Percentiles rank a stretch among this genome's conserved stretches.
Evolutionary conservation across 2,113 vertebrate genomes (phyloP).

Genomic region (Calidris pygmaea): DNA sequence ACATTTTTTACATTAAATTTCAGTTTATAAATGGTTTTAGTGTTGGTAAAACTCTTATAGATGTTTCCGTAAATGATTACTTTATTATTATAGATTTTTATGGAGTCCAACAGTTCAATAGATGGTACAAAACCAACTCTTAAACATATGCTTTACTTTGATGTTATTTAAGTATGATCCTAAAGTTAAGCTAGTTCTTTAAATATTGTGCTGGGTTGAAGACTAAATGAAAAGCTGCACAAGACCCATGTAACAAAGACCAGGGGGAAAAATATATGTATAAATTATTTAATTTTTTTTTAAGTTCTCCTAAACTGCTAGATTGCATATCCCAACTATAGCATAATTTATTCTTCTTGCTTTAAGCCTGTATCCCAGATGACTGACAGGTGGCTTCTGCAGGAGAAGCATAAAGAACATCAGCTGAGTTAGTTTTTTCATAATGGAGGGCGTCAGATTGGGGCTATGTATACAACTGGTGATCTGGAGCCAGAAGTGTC

Average conservation of each 20-base stretch:
- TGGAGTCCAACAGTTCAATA: not conserved
- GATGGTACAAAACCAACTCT: not conserved
- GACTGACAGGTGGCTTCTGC: not conserved
- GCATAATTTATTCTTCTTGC: not conserved
- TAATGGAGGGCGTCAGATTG: not conserved
- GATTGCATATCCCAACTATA: not conserved
- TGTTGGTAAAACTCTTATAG: not conserved
- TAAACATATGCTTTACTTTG: not conserved
- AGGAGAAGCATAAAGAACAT: not conserved
- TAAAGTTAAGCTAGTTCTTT: not conserved
- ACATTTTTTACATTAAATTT: not conserved
- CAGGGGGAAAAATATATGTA: rapidly evolving
- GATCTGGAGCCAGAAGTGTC: not conserved
- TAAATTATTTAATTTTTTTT: not conserved
- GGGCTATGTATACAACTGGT: not conserved
- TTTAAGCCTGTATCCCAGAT: not conserved
- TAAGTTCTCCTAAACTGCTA: not conserved
- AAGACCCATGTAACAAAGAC: not conserved
- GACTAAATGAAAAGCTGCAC: not conserved
- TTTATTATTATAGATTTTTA: not conserved
- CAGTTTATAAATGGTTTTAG: not conserved
- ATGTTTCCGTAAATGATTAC: not conserved
- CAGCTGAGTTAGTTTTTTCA: not conserved
- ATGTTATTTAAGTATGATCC: not conserved
- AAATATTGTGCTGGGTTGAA: not conserved